Conservation (phyloP, 2,888 invertebrate species). For the Xestia xanthographa region DNA sequence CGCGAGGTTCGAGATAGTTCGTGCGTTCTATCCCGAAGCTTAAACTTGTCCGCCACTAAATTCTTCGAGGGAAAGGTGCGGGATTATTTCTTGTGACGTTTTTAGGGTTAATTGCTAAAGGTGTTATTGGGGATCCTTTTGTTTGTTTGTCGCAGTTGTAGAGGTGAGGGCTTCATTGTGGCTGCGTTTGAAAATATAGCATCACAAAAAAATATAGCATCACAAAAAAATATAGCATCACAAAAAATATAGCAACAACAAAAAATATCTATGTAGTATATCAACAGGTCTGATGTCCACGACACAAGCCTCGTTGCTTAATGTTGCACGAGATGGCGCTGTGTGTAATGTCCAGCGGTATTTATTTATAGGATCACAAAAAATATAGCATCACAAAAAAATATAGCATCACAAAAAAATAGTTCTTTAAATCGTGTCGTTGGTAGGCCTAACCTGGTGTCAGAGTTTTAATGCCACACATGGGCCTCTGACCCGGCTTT, state of each 20-base stretch:
- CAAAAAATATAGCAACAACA: too few species aligned
- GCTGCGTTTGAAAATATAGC: not conserved
- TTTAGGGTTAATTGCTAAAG: constrained; percentile 63
- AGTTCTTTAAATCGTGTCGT: too few species aligned
- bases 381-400: not conserved
- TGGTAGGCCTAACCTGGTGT: too few species aligned
- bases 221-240: too few species aligned
- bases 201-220: not conserved
- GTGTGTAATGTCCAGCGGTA: too few species aligned
- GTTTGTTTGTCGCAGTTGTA: constrained; percentile 26
- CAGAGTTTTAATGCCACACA: too few species aligned
- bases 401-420: not conserved
- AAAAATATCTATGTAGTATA: too few species aligned
- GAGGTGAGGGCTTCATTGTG: not conserved
- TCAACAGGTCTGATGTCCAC: too few species aligned
- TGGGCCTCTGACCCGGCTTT: too few species aligned
- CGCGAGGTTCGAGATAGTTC: constrained; percentile 71
- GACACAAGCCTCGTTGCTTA: too few species aligned
- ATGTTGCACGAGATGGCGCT: too few species aligned
- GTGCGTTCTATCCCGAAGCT: constrained; percentile 70
- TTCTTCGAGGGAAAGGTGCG: constrained; percentile 66
- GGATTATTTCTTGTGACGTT: constrained; percentile 64
- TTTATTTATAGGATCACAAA: too few species aligned
- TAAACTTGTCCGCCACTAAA: constrained; percentile 70
- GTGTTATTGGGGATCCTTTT: constrained; percentile 30